Conservation (phyloP, 53 echinoderm and acorn worm species). For the Hippasteria phrygiana region DNA sequence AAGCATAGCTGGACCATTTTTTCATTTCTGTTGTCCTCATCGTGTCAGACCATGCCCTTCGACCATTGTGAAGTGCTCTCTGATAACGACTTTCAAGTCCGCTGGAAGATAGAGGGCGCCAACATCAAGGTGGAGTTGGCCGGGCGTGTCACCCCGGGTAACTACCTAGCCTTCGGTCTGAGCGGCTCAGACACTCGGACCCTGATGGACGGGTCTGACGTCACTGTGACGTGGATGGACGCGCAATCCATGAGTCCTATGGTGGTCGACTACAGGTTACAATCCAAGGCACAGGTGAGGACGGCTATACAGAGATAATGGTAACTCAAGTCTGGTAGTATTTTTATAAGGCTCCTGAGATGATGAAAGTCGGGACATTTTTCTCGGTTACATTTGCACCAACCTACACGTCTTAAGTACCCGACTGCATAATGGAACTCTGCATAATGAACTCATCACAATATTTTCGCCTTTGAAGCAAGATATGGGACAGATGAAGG, state of each 20-base stretch:
- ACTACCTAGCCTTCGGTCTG: conserved; percentile 85
- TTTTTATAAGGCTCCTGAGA: too few relatives aligned
- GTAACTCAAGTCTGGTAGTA: too few relatives aligned
- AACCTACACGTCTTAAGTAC: too few relatives aligned
- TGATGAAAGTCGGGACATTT: too few relatives aligned
- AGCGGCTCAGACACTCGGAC: conserved; percentile 78
- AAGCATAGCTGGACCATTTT: too few relatives aligned
- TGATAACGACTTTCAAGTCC: conserved; percentile 77
- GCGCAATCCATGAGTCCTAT: not conserved
- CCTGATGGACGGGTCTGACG: conserved; percentile 88
- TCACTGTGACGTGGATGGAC: conserved; percentile 82
- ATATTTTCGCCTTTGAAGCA: too few relatives aligned
- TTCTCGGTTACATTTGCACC: too few relatives aligned
- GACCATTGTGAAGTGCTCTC: conserved; percentile 79
- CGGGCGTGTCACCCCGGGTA: conserved; percentile 56
- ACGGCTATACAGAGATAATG: too few relatives aligned
- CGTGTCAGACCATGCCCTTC: not conserved
- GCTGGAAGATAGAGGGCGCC: conserved; percentile 72
- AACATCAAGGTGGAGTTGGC: conserved; percentile 69
- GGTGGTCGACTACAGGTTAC: conserved; percentile 82
- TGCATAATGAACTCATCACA: too few relatives aligned
- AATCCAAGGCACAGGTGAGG: conserved; percentile 72
- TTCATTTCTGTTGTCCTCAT: not conserved
- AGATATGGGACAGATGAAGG: too few relatives aligned
- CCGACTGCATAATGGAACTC: too few relatives aligned